Evolutionary conservation across 2,797 vertebrate genomes (phyloP).

Genomic region (Macrochelys suwanniensis): DNA sequence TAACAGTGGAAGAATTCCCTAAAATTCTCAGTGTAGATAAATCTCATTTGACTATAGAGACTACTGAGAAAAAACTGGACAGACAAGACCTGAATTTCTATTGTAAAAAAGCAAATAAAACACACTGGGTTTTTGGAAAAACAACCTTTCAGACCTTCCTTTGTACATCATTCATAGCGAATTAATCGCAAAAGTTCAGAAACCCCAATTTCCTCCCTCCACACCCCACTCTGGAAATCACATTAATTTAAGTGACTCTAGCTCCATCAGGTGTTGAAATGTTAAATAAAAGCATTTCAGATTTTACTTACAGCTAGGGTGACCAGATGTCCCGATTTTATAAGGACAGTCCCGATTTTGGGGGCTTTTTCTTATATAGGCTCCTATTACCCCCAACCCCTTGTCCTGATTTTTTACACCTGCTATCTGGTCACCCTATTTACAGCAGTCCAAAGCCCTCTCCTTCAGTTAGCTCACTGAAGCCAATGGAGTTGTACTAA

Average conservation of each 20-base stretch:
- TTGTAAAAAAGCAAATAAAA: background rate
- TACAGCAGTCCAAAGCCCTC: background rate
- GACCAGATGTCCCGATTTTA: too few species aligned
- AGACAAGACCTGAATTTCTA: background rate
- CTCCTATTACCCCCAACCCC: too few species aligned
- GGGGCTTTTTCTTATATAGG: too few species aligned
- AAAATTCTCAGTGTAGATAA: background rate
- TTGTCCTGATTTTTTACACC: too few species aligned
- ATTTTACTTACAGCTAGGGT: background rate
- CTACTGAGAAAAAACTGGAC: background rate
- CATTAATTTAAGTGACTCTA: background rate
- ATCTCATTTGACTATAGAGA: background rate
- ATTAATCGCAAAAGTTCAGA: background rate
- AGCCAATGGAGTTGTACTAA: background rate
- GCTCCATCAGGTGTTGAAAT: background rate
- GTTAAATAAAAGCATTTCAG: background rate
- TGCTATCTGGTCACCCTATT: background rate
- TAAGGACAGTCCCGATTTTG: too few species aligned
- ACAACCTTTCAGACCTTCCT: background rate
- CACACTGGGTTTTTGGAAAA: background rate
- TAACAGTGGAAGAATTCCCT: background rate
- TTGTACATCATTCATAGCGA: background rate
- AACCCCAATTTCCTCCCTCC: background rate
- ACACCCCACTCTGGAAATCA: background rate
- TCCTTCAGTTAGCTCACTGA: conserved; percentile 2